Base-by-base conservation (phyloP, 2,113 vertebrate species). In the Fregata magnificens region DNA sequence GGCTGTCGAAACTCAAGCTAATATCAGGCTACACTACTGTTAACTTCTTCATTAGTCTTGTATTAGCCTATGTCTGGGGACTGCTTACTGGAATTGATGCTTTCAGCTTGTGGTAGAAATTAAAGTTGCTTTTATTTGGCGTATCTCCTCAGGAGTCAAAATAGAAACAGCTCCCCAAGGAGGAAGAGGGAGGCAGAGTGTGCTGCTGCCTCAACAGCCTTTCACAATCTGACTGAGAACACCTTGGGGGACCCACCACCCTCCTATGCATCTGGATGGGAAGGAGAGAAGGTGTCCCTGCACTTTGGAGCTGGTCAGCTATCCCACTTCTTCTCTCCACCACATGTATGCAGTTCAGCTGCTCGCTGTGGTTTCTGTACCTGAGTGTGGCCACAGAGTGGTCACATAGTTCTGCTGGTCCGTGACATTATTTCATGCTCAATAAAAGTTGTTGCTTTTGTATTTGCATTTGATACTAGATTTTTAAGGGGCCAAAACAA, bases 191-290 rank as follows among this genome's bases (percentile, higher is more conserved):
- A 70, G 17, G 42, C 31, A 55, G 22, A 50, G 7, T 10, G 15
- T 38, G 40, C 21, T 59, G 36, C 49, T 77, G 58, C 14, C 44
- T 58, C 28, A 14, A 34, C 13, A 38, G 18, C 53, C 25, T 87
- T 45, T 47, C 28, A 45, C 18, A 49, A 5, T 65, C 40, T 71
- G 15, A 47, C 20, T 47, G 52, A 3, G 3, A 80, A 70, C 45
- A 67, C 15, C 15, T 14, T 66, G 29, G 14, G 4, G 32, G 31
- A 69, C 31, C 34, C 0, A 6, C 20, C 1, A 1, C 8, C 18
- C 8, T 74, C 47, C 40, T 3, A 2, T 11, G 3, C 11, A 13
- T 34, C 29, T 52, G 21, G 38, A 59, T 36, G 29, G 19, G 44
- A 86, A 74, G 12, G n/a, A 66, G n/a, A 42, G 10, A 70, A 86